These are phyloP conservation scores for Erebia epiphron DNA, from an alignment of 2,888 invertebrate species.

Conservation along the genomic window DNA sequence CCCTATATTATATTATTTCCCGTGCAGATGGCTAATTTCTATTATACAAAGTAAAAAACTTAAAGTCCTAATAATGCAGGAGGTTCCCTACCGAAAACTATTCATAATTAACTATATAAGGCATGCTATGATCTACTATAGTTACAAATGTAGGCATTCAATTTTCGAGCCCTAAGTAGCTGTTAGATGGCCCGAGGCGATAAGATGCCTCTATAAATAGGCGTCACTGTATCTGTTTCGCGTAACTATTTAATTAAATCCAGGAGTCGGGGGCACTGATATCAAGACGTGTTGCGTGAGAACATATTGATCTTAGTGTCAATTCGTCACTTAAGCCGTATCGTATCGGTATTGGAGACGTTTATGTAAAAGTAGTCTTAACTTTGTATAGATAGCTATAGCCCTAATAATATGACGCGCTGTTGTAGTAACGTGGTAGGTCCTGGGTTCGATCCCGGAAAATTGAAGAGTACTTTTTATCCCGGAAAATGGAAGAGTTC, in stretches of 20 bases:
- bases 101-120: background rate
- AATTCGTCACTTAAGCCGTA: conserved; percentile 22
- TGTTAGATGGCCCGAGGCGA: conserved; percentile 72
- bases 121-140: background rate
- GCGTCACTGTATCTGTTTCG: conserved; percentile 66
- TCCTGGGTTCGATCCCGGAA: too few relatives aligned
- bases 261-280: conserved; percentile 67
- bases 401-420: too few relatives aligned
- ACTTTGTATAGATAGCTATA: too few relatives aligned
- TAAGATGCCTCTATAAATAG: conserved; percentile 70
- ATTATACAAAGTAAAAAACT: too few relatives aligned
- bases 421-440: too few relatives aligned
- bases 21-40: too few relatives aligned
- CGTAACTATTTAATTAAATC: conserved; percentile 78
- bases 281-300: conserved; percentile 69
- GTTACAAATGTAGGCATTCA: conserved; percentile 52
- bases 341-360: background rate
- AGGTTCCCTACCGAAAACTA: background rate
- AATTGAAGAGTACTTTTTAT: too few relatives aligned
- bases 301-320: conserved; percentile 52
- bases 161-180: conserved; percentile 28
- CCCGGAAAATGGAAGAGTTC: too few relatives aligned
- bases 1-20: too few relatives aligned
- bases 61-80: too few relatives aligned
- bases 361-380: background rate